phyloP scores from a whole-genome alignment of 2,113 vertebrate species.

The Murina feae region DNA sequence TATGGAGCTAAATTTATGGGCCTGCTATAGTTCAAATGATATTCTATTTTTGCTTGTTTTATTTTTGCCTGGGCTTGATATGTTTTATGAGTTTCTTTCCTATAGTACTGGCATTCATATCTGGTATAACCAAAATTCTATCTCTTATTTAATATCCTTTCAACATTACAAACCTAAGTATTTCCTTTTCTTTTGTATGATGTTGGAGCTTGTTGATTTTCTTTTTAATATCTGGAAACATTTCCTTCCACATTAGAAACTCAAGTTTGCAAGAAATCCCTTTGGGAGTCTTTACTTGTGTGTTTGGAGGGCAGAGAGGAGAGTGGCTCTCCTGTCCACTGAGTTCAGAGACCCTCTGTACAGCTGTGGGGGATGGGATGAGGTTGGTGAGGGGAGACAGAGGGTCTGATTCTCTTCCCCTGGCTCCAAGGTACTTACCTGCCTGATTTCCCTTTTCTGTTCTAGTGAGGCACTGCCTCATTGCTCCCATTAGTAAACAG shows the following conservation, averaged over 20 bases:
- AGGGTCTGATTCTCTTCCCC: neutral
- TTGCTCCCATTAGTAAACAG: neutral
- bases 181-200: conserved; percentile 78
- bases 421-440: neutral
- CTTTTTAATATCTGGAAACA: conserved; percentile 79
- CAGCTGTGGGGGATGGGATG: neutral
- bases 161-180: conserved; percentile 74
- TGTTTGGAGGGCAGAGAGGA: conserved; percentile 64
- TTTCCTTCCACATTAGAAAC: conserved; percentile 83
- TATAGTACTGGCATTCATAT: conserved; percentile 79
- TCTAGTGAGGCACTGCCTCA: neutral
- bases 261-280: conserved; percentile 79
- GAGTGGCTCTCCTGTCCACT: neutral
- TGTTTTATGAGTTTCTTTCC: conserved; percentile 79
- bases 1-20: conserved; percentile 78
- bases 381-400: neutral
- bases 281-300: conserved; percentile 79
- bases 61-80: conserved; percentile 80
- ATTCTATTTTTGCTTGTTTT: conserved; percentile 82
- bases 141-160: conserved; percentile 78
- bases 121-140: conserved; percentile 79
- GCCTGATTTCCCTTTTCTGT: neutral
- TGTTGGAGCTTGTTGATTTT: conserved; percentile 66
- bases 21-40: conserved; percentile 79
- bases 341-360: no score